These are phyloP conservation scores for Eueides isabella DNA, from an alignment of 1,140 invertebrate species.

Conservation along the genomic window DNA sequence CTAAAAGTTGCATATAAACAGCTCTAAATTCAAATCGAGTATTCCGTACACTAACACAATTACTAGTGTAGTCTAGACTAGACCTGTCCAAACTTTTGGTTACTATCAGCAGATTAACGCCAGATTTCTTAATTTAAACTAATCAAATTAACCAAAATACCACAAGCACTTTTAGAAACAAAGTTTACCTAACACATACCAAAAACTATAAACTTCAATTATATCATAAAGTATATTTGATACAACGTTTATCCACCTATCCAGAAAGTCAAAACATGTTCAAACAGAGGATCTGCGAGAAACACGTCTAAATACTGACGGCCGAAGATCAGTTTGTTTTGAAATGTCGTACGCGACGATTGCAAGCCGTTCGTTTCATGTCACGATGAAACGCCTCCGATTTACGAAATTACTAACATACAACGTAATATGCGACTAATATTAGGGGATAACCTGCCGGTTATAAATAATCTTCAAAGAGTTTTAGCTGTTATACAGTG, in stretches of 20 bases:
- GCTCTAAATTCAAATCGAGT: too few relatives aligned
- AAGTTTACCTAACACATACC: neutral
- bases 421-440: slow-evolving; percentile 27
- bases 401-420: slow-evolving; percentile 34
- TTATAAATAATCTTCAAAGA: neutral
- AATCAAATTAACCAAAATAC: neutral
- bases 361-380: slow-evolving; percentile 61
- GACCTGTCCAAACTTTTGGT: too few relatives aligned
- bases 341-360: slow-evolving; percentile 68
- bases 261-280: slow-evolving; percentile 74
- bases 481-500: slow-evolving; percentile 11
- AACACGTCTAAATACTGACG: slow-evolving; percentile 67
- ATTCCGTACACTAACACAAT: too few relatives aligned
- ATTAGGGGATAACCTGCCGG: slow-evolving; percentile 22
- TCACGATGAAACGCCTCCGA: slow-evolving; percentile 46
- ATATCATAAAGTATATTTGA: slow-evolving; percentile 23
- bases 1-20: too few relatives aligned
- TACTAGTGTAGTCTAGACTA: too few relatives aligned
- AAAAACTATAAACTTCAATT: neutral
- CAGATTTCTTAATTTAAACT: neutral
- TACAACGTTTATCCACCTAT: slow-evolving; percentile 57
- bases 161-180: neutral
- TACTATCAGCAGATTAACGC: too few relatives aligned
- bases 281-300: slow-evolving; percentile 62
- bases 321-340: slow-evolving; percentile 72